These are phyloP conservation scores for Pteropus rufus DNA, from an alignment of 2,797 vertebrate genomes.

Conservation along the genomic window DNA sequence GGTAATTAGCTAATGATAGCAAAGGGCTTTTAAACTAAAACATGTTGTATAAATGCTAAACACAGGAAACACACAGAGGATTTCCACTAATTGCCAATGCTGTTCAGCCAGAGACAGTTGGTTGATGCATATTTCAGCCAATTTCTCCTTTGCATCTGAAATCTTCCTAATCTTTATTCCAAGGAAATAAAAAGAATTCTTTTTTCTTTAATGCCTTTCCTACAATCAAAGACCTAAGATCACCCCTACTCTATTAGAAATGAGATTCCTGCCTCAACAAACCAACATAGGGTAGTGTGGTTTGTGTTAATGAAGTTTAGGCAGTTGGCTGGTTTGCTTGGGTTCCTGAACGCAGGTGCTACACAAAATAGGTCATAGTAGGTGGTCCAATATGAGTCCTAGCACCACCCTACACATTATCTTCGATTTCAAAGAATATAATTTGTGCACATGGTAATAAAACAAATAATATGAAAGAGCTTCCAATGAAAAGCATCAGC, in stretches of 20 bases:
- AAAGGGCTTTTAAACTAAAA: constrained; percentile 61
- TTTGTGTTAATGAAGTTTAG: background rate
- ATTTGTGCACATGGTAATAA: background rate
- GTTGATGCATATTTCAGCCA: background rate
- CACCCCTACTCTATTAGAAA: background rate
- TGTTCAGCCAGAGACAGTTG: constrained; percentile 30
- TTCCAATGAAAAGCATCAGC: background rate
- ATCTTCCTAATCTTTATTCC: constrained; percentile 48
- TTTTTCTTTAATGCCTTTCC: background rate
- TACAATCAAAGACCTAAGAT: constrained; percentile 33
- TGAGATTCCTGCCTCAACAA: background rate
- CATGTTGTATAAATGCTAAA: constrained; percentile 50
- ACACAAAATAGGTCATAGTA: background rate
- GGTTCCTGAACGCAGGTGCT: background rate
- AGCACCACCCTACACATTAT: background rate
- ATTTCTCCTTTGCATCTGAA: constrained; percentile 42
- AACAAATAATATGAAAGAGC: background rate
- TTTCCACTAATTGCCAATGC: constrained; percentile 18
- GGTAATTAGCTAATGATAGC: constrained; percentile 68
- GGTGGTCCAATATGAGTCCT: background rate
- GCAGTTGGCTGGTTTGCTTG: background rate
- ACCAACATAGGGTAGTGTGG: background rate
- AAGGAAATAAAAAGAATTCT: background rate
- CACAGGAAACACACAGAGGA: constrained; percentile 53
- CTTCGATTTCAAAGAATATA: constrained; percentile 19